Conservation (phyloP, 2,797 vertebrate species). For the Sebastes steindachneri region DNA sequence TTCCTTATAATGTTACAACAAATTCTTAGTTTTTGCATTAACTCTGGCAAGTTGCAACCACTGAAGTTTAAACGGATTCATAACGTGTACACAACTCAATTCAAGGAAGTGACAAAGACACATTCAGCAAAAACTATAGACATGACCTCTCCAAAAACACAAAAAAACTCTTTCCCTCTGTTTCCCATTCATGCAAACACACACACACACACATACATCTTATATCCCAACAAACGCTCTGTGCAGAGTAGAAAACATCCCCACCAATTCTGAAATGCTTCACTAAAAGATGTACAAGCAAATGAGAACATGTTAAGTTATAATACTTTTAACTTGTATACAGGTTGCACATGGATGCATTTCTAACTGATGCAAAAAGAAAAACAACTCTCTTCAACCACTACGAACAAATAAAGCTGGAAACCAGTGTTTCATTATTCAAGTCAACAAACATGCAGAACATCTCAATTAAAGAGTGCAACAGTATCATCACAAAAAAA, state of each 20-base stretch:
- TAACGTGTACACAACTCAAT: not conserved
- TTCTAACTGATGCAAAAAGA: not conserved
- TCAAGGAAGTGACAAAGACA: not conserved
- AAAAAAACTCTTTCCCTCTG: not conserved
- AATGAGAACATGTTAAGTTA: not conserved
- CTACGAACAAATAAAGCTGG: not conserved
- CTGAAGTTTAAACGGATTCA: constrained; percentile 6
- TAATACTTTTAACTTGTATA: constrained; percentile 9
- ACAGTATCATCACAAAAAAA: constrained; percentile 19
- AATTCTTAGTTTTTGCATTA: not conserved
- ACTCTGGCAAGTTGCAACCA: not conserved
- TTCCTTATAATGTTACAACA: not conserved
- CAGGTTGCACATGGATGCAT: not conserved
- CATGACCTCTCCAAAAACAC: constrained; percentile 5
- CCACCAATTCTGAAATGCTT: not conserved
- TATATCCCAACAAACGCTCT: not conserved
- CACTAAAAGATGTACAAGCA: not conserved
- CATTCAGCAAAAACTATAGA: constrained; percentile 6
- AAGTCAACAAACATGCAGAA: constrained; percentile 18
- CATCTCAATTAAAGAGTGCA: constrained; percentile 2
- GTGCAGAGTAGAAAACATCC: not conserved
- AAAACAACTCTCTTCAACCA: not conserved
- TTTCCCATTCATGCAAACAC: not conserved
- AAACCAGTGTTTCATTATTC: not conserved
- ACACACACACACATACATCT: not conserved